Evolutionary conservation across 64 coral and sea anemone species (phyloP).

Genomic region (Dendrophyllia cribrosa): DNA sequence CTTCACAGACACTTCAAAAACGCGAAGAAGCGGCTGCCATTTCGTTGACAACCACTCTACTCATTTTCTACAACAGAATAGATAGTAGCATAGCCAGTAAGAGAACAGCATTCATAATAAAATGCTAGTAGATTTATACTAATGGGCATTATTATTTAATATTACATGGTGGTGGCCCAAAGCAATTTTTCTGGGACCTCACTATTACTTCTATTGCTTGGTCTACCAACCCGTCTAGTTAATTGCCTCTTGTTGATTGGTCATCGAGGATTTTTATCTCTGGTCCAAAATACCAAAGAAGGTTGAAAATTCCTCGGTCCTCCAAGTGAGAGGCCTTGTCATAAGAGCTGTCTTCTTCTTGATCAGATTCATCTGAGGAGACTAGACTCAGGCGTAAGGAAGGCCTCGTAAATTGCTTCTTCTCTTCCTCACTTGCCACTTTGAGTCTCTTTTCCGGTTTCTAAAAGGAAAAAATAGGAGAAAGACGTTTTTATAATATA

Average conservation of each 20-base stretch:
- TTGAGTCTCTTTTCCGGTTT: neutral
- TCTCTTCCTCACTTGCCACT: neutral
- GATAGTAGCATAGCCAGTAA: too few relatives aligned
- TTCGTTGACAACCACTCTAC: too few relatives aligned
- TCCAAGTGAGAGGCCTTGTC: conserved; percentile 15
- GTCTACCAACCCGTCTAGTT: conserved; percentile 1
- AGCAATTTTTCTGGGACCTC: neutral
- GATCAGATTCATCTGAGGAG: neutral
- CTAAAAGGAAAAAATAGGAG: neutral
- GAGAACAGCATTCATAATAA: too few relatives aligned
- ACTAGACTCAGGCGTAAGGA: neutral
- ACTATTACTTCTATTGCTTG: neutral
- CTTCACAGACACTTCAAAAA: too few relatives aligned
- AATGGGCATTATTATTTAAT: too few relatives aligned
- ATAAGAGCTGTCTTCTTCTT: neutral
- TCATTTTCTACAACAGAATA: too few relatives aligned
- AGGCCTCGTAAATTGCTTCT: neutral
- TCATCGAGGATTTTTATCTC: neutral
- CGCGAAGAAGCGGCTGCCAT: too few relatives aligned
- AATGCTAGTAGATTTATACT: too few relatives aligned
- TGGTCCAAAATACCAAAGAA: neutral
- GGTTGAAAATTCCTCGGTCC: neutral
- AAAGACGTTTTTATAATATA: neutral
- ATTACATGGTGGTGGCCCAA: neutral
- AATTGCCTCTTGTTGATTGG: conserved; percentile 3